phyloP scores from a whole-genome alignment of 2,888 invertebrate species.

The Erebia epiphron region DNA sequence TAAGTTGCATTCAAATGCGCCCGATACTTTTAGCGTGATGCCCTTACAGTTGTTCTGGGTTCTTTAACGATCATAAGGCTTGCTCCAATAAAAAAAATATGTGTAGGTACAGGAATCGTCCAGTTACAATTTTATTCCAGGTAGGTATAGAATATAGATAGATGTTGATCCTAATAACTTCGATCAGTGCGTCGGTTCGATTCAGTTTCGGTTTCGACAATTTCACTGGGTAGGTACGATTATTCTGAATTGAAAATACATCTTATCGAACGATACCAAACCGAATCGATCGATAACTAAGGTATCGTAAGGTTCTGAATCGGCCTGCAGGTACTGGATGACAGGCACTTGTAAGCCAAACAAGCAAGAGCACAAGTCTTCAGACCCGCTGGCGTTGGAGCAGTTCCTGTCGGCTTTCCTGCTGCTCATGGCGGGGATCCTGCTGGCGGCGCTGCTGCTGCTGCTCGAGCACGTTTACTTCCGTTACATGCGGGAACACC shows the following conservation, averaged over 20 bases:
- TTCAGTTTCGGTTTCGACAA: too few species aligned
- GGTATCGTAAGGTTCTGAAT: too few species aligned
- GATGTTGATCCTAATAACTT: neutral
- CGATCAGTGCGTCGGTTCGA: too few species aligned
- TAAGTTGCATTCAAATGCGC: too few species aligned
- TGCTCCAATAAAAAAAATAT: too few species aligned
- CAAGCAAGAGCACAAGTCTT: constrained; percentile 94
- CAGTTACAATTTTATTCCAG: neutral
- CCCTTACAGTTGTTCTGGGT: neutral
- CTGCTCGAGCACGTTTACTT: constrained; percentile 97
- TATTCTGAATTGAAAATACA: too few species aligned
- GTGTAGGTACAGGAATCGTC: neutral
- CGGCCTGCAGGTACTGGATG: constrained; percentile 99
- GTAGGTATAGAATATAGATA: too few species aligned
- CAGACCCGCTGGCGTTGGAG: constrained; percentile 94
- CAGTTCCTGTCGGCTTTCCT: constrained; percentile 99
- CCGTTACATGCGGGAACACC: constrained; percentile 93
- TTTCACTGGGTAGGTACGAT: too few species aligned
- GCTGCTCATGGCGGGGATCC: constrained; percentile 96
- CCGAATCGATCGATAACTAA: too few species aligned
- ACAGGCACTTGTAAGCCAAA: constrained; percentile 97
- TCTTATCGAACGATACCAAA: too few species aligned
- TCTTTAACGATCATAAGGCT: too few species aligned
- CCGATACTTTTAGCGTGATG: too few species aligned
- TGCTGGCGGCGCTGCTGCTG: constrained; percentile 93